phyloP scores from a whole-genome alignment of 2,113 vertebrate genomes.

The Meleagris gallopavo region DNA sequence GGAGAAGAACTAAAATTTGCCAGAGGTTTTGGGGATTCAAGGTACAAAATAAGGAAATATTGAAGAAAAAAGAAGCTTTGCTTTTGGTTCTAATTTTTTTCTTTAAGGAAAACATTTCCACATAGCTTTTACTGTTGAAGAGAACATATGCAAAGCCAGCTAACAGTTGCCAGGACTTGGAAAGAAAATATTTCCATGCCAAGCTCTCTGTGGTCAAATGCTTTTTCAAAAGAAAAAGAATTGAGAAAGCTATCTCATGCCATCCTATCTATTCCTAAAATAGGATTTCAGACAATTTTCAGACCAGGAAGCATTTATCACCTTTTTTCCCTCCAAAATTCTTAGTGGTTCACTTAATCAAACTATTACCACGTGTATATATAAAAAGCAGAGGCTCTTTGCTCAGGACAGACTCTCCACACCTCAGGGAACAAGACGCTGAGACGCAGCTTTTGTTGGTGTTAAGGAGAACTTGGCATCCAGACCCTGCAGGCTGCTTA shows the following conservation, averaged over 20 bases:
- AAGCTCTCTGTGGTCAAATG: background rate
- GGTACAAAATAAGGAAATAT: background rate
- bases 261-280: background rate
- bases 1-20: background rate
- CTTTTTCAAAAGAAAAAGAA: background rate
- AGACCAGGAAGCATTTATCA: rapidly evolving
- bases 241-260: background rate
- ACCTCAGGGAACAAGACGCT: background rate
- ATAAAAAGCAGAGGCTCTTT: background rate
- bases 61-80: background rate
- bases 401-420: background rate
- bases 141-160: background rate
- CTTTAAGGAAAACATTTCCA: background rate
- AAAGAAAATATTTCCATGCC: background rate
- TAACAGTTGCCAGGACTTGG: background rate
- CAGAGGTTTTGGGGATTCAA: background rate
- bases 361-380: background rate
- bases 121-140: background rate
- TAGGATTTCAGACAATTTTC: background rate
- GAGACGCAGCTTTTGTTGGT: background rate
- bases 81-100: background rate
- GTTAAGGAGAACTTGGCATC: background rate
- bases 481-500: background rate
- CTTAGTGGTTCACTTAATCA: background rate
- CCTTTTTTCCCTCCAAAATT: background rate